A percentile compares a stretch with the other conserved stretches of the same genome.
phyloP scores from a whole-genome alignment of 2,113 vertebrate species.

The Addax nasomaculatus region DNA sequence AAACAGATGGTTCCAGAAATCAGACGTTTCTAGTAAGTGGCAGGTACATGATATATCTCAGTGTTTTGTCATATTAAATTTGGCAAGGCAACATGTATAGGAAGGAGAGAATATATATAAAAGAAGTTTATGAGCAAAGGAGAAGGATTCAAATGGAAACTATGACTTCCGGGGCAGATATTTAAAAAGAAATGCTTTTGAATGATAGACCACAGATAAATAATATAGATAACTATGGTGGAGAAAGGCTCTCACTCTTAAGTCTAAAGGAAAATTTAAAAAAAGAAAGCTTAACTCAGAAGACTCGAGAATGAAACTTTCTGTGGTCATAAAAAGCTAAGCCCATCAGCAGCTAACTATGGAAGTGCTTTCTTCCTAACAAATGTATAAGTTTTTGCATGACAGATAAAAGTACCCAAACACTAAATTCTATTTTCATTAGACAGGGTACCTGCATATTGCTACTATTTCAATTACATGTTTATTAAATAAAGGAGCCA shows the following conservation, averaged over 20 bases:
- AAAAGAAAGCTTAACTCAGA: not conserved
- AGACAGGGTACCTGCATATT: not conserved
- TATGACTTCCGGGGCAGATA: not conserved
- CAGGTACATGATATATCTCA: not conserved
- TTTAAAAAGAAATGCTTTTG: not conserved
- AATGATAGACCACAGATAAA: not conserved
- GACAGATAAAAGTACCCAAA: not conserved
- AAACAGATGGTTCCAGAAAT: constrained; percentile 23
- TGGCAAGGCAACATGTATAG: not conserved
- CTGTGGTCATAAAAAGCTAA: not conserved
- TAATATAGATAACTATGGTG: not conserved
- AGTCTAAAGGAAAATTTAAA: not conserved
- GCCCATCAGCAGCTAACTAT: not conserved
- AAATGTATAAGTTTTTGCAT: not conserved
- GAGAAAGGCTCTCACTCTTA: not conserved
- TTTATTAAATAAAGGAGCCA: constrained; percentile 7
- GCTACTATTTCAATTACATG: not conserved
- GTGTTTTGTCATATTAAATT: not conserved
- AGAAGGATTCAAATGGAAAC: not conserved
- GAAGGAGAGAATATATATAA: not conserved
- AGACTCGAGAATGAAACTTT: not conserved
- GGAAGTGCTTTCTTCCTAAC: not conserved
- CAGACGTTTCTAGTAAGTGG: not conserved
- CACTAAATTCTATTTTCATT: not conserved
- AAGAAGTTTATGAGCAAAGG: not conserved